phyloP scores from a whole-genome alignment of 2,888 invertebrate genomes.

The Chromoteleia sp. region DNA sequence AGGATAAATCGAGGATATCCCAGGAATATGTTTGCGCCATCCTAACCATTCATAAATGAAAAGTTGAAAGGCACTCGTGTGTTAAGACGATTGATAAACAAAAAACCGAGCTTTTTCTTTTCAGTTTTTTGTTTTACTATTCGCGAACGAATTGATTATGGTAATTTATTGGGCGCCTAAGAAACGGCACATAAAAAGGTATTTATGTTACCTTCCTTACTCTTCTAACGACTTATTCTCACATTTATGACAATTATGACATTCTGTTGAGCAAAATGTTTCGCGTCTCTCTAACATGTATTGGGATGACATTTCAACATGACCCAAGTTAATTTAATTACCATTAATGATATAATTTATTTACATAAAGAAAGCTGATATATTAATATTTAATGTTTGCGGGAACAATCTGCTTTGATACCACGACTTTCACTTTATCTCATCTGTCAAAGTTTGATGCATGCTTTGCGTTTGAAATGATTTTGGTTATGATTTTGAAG shows the following conservation, averaged over 20 bases:
- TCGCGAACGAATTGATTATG: slow-evolving; percentile 24
- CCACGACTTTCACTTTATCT: no score
- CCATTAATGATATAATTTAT: no score
- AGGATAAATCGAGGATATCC: slow-evolving; percentile 14
- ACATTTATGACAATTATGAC: not conserved
- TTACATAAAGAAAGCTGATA: no score
- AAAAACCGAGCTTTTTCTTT: not conserved
- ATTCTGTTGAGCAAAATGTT: not conserved
- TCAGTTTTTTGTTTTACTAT: not conserved
- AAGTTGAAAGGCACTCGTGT: not conserved
- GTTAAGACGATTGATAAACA: not conserved
- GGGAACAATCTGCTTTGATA: no score
- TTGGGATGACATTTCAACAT: no score
- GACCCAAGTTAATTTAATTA: no score
- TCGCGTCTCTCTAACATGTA: not conserved
- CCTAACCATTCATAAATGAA: slow-evolving; percentile 15
- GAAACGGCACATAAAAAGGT: slow-evolving; percentile 37
- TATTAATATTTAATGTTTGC: no score
- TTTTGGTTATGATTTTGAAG: no score
- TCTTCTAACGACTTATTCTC: not conserved
- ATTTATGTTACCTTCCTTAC: slow-evolving; percentile 16
- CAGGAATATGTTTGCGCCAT: not conserved
- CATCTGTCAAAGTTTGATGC: no score
- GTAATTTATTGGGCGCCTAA: slow-evolving; percentile 42
- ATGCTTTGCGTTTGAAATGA: no score